Evolutionary conservation across 2,113 vertebrate species (phyloP), one percentile per base, ranked within the genome.

Genomic region (Deroptyus accipitrinus): DNA sequence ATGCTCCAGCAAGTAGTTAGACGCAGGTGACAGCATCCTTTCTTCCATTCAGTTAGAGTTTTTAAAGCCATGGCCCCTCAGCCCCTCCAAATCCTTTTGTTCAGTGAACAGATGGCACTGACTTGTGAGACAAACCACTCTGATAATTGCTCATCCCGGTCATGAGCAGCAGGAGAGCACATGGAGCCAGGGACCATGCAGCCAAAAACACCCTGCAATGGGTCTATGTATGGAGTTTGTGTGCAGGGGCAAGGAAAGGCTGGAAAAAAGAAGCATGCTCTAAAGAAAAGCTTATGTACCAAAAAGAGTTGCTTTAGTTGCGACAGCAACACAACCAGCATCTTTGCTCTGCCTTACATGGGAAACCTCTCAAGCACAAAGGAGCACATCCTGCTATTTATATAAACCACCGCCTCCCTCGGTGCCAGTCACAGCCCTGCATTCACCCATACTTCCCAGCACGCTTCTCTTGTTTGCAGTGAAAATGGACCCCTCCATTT

Each of bases 11-110:
- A 1, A 8, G 77, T 75, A 48, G 44, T 33, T 18, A 46, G 83
- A 52, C 52, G 79, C 27, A 68, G 82, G 88, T 76, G 92, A 69
- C 91, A 91, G 83, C 80, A 83, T 69, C 94, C 41, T 74, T 95
- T 86, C 91, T 93, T 77, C 72, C 70, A 44, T 76, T 90, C 91
- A 64, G 0, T 5, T 14, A 51, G 28, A 24, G 3, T 0, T 11
- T 84, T 88, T 66, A 49, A 90, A 95, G 92, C 77, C 11, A 0
- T 31, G 84, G 73, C 63, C 70, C 33, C 63, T 75, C 80, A 84
- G 61, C 78, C 49, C 55, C 42, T 93, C 66, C 76, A 41, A 83
- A 86, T 35, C 87, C 83, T 96, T 97, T 97, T 97, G 97, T 96
- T 86, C 55, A 0, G n/a, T 27, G 39, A 59, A 88, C 85, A 95